Base-by-base conservation (phyloP, 2,113 vertebrate species). In the Chaetorhynchus papuensis region DNA sequence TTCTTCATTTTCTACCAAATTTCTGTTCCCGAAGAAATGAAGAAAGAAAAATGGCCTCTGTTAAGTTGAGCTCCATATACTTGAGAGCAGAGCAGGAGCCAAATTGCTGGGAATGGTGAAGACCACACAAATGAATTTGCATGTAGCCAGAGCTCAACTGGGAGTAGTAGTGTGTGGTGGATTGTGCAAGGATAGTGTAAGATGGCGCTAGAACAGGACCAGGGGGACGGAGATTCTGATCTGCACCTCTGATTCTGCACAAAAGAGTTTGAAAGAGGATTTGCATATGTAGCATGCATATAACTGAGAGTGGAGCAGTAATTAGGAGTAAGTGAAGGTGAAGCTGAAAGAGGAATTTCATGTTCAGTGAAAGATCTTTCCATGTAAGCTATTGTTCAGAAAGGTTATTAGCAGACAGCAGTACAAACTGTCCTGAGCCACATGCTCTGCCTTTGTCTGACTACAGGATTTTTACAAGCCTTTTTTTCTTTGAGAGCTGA, bases 401-500 rank as follows among this genome's bases (percentile, higher is more conserved):
- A 78, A 69, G 93, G 91, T 96, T 95, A 97, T 97, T 97, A 96
- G 92, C 95, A 96, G 78, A 52, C 94, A 24, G 86, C 68, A 77
- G 76, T 85, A 98, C 93, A 96, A 96, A 93, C 78, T 69, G 88
- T 95, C 96, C 93, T 95, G 91, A 57, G 90, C 84, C 17, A n/a
- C 59, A 82, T 30, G 35, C 60, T 95, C 94, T 94, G 82, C 80
- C 68, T 97, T 97, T 97, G 92, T 97, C 92, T 97, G 87, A 97
- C 96, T 95, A 94, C 81, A 89, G 91, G 89, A 84, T 95, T 97
- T 98, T 97, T 96, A 87, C 82, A 96, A 97, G 94, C 69, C 72
- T 89, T 94, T 97, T 96, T 97, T 97, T 77, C 87, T 97, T 83
- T 91, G 83, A 96, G 92, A 96, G 87, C 71, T 89, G 92, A 95